phyloP scores from a whole-genome alignment of 2,113 vertebrate species.

The Platysteira castanea region DNA sequence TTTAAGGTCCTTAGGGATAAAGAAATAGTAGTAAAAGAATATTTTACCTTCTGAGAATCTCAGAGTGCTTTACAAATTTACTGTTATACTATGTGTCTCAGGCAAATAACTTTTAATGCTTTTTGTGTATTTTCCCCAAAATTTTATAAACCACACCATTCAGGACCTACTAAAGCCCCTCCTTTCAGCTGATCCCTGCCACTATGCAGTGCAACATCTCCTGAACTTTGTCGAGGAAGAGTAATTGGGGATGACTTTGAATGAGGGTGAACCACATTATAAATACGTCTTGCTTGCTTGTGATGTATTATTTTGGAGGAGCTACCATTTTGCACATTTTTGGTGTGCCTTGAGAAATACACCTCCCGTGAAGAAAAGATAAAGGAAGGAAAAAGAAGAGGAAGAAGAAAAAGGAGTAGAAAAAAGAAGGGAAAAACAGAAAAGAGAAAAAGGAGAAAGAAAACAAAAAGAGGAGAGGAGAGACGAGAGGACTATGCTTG shows the following conservation, averaged over 20 bases:
- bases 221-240: background rate
- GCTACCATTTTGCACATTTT: background rate
- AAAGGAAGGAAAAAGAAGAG: too few species aligned
- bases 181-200: background rate
- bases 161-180: background rate
- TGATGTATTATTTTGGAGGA: background rate
- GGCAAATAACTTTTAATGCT: background rate
- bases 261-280: background rate
- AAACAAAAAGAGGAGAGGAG: too few species aligned
- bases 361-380: background rate
- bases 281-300: background rate
- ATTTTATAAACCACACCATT: background rate
- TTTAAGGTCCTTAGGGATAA: background rate
- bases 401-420: too few species aligned
- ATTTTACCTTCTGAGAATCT: background rate
- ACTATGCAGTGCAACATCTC: background rate
- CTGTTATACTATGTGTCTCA: background rate
- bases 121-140: background rate
- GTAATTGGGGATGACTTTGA: background rate
- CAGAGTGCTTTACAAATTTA: background rate
- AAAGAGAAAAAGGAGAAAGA: background rate
- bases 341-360: background rate
- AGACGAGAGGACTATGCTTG: background rate
- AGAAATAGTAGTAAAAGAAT: background rate
- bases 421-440: too few species aligned